A percentile compares a stretch with the other conserved stretches of the same genome.
phyloP scores from a whole-genome alignment of 2,888 invertebrate genomes.

The Drosophila atroscutellata region DNA sequence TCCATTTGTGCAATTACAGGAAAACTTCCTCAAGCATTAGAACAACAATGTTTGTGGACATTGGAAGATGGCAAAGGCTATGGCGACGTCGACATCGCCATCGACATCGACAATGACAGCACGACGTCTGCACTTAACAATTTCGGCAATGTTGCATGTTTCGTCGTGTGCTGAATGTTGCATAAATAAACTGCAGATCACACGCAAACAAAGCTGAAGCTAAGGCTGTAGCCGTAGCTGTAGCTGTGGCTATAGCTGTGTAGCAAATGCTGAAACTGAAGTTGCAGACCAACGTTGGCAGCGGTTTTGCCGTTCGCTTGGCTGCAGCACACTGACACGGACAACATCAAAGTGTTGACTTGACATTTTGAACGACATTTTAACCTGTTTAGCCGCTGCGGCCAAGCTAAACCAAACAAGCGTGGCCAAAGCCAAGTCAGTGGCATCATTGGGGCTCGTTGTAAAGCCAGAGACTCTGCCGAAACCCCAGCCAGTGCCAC shows the following conservation, averaged over 20 bases:
- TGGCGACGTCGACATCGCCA: conserved; percentile 42
- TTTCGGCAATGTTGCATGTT: conserved; percentile 79
- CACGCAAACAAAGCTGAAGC: conserved; percentile 75
- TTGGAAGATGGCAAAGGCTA: conserved; percentile 41
- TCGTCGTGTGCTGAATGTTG: conserved; percentile 80
- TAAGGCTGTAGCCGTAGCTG: conserved; percentile 19
- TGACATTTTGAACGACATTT: conserved; percentile 82
- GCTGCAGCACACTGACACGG: conserved; percentile 60
- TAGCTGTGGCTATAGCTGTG: conserved; percentile 9
- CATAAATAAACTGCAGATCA: conserved; percentile 79
- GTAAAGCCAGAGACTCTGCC: conserved; percentile 48
- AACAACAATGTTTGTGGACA: conserved; percentile 50
- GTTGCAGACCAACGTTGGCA: conserved; percentile 47
- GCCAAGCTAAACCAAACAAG: conserved; percentile 73
- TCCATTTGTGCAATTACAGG: conserved; percentile 65
- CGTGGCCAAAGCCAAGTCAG: conserved; percentile 72
- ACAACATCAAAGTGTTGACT: conserved; percentile 82
- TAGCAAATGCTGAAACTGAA: conserved; percentile 21
- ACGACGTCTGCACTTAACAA: conserved; percentile 76
- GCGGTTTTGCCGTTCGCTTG: conserved; percentile 49
- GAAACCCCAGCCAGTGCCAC: conserved; percentile 13
- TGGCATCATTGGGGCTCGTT: conserved; percentile 69
- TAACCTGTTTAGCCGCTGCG: conserved; percentile 80
- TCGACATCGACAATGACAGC: conserved; percentile 51
- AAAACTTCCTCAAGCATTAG: conserved; percentile 61